phyloP scores from a whole-genome alignment of 2,888 invertebrate genomes.

The Ceraclea dissimilis region DNA sequence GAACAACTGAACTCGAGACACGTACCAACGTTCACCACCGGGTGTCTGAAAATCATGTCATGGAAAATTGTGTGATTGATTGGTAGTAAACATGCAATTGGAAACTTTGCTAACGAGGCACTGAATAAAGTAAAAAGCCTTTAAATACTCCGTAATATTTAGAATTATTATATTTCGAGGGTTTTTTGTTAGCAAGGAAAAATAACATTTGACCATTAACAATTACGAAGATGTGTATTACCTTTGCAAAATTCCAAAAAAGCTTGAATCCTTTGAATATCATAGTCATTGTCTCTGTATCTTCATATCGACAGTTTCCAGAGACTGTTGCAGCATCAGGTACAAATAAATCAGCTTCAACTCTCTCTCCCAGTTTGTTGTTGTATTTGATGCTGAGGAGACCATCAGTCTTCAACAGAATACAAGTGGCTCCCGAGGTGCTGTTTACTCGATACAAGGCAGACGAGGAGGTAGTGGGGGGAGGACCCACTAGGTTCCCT shows the following conservation, averaged over 20 bases:
- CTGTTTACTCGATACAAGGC: slow-evolving; percentile 61
- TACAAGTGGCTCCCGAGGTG: slow-evolving; percentile 68
- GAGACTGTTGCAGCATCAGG: slow-evolving; percentile 65
- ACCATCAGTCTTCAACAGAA: slow-evolving; percentile 70
- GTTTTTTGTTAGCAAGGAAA: too few relatives aligned
- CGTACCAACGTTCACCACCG: slow-evolving; percentile 85
- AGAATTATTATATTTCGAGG: too few relatives aligned
- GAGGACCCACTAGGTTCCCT: slow-evolving; percentile 18
- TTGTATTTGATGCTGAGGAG: slow-evolving; percentile 64
- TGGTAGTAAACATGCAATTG: too few relatives aligned
- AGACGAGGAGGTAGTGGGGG: slow-evolving; percentile 37
- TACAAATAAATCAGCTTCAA: slow-evolving; percentile 65
- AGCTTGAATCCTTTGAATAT: slow-evolving; percentile 70
- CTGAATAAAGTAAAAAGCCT: too few relatives aligned
- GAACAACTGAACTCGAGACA: slow-evolving; percentile 65
- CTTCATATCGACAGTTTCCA: slow-evolving; percentile 70
- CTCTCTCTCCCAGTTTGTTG: slow-evolving; percentile 56
- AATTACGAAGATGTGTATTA: too few relatives aligned
- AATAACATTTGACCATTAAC: too few relatives aligned
- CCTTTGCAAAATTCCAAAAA: slow-evolving; percentile 74
- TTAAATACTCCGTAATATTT: too few relatives aligned
- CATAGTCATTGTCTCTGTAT: slow-evolving; percentile 61
- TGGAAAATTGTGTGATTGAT: too few relatives aligned
- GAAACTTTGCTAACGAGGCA: neutral
- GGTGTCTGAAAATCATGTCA: slow-evolving; percentile 54